Evolutionary conservation across 2,888 invertebrate genomes (phyloP).

Genomic region (Kuschelorhynchus macadamiae): DNA sequence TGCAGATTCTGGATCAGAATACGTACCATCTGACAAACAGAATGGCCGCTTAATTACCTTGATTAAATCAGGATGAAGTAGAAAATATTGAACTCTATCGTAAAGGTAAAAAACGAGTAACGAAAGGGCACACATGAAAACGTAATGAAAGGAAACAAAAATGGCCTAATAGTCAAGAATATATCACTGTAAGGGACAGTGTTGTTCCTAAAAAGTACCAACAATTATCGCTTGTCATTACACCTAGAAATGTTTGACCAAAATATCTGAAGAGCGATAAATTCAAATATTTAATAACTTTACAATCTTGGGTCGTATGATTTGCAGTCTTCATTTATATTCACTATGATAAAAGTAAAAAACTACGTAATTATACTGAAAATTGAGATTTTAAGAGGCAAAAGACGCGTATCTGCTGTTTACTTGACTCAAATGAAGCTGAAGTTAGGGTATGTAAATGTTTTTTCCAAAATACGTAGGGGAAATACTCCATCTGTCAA

Average conservation of each 20-base stretch:
- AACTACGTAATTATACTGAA: background rate
- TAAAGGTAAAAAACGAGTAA: constrained; percentile 27
- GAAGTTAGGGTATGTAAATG: too few relatives aligned
- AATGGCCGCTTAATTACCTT: background rate
- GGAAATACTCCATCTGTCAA: constrained; percentile 5
- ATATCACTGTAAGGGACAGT: background rate
- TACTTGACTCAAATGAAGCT: background rate
- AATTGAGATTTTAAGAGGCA: background rate
- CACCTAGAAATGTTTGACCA: background rate
- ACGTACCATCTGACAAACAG: background rate
- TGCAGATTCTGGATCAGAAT: constrained; percentile 12
- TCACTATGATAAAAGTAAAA: background rate
- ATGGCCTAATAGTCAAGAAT: background rate
- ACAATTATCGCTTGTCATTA: background rate
- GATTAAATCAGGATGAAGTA: too few relatives aligned
- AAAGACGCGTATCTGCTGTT: constrained; percentile 11
- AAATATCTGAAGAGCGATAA: constrained; percentile 2
- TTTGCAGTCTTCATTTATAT: constrained; percentile 5
- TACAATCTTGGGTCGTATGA: constrained; percentile 1
- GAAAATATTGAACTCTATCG: too few relatives aligned
- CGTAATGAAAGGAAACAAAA: constrained; percentile 18
- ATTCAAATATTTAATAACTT: constrained; percentile 1
- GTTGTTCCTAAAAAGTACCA: constrained; percentile 4
- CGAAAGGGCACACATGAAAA: constrained; percentile 12
- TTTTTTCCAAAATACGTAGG: background rate